Evolutionary conservation across 2,888 invertebrate genomes (phyloP).

Genomic region (Malacosoma neustria): DNA sequence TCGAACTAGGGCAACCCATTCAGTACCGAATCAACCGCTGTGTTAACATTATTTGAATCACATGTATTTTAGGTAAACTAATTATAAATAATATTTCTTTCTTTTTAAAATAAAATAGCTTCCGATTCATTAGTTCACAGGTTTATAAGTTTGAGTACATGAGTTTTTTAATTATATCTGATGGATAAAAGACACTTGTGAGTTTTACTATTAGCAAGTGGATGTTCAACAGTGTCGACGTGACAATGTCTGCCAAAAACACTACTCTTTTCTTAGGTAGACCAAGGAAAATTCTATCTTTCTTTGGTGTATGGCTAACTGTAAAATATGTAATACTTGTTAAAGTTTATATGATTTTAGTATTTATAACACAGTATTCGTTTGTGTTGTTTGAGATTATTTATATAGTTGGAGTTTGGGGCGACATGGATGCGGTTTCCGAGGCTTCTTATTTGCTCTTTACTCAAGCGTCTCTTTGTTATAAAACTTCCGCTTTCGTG

Average conservation of each 20-base stretch:
- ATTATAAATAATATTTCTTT: too few relatives aligned
- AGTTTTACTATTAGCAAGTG: too few relatives aligned
- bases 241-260: constrained; percentile 23
- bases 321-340: constrained; percentile 22
- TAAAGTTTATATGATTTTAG: constrained; percentile 27
- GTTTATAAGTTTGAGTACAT: too few relatives aligned
- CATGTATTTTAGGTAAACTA: too few relatives aligned
- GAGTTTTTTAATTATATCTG: too few relatives aligned
- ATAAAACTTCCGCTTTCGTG: constrained; percentile 45
- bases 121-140: too few relatives aligned
- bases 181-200: too few relatives aligned
- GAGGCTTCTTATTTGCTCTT: constrained; percentile 52
- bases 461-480: constrained; percentile 52
- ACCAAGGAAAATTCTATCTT: constrained; percentile 33
- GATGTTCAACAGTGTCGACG: too few relatives aligned
- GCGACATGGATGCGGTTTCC: constrained; percentile 46
- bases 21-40: too few relatives aligned
- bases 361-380: constrained; percentile 40
- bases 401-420: constrained; percentile 47
- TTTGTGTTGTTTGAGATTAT: constrained; percentile 49
- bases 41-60: too few relatives aligned
- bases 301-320: constrained; percentile 43
- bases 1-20: too few relatives aligned
- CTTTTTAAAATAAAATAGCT: too few relatives aligned
- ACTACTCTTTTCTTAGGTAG: constrained; percentile 32